Evolutionary conservation across 2,113 vertebrate species (phyloP).

Genomic region (Climacteris rufus): DNA sequence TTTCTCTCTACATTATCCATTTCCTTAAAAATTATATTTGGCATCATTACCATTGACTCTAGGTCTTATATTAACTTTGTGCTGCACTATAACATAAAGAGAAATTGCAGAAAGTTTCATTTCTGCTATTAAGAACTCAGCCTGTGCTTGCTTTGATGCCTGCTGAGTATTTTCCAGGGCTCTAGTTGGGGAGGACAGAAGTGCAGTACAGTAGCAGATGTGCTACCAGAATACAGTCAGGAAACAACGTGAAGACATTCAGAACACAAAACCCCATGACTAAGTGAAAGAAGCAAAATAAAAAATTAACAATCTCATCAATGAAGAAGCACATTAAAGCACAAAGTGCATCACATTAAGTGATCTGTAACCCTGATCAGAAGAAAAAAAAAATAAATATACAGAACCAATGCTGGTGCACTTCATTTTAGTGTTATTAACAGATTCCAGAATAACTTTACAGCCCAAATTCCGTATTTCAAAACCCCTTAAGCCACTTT

Average conservation of each 20-base stretch:
- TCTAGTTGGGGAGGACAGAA: background rate
- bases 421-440: background rate
- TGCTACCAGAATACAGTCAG: background rate
- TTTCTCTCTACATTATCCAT: background rate
- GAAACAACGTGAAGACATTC: background rate
- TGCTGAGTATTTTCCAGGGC: background rate
- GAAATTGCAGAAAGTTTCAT: background rate
- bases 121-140: background rate
- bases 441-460: background rate
- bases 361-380: background rate
- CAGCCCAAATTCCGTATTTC: background rate
- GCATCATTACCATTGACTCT: background rate
- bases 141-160: background rate
- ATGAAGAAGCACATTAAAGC: background rate
- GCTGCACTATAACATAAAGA: background rate
- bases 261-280: background rate
- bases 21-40: background rate
- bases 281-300: background rate
- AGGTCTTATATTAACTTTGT: background rate
- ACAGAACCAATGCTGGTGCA: background rate
- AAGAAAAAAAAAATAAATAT: background rate
- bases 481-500: background rate
- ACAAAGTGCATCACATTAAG: rapidly evolving
- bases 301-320: background rate
- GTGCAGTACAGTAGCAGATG: background rate